phyloP scores from a whole-genome alignment of 2,113 vertebrate genomes.

The Chinchilla lanigera region DNA sequence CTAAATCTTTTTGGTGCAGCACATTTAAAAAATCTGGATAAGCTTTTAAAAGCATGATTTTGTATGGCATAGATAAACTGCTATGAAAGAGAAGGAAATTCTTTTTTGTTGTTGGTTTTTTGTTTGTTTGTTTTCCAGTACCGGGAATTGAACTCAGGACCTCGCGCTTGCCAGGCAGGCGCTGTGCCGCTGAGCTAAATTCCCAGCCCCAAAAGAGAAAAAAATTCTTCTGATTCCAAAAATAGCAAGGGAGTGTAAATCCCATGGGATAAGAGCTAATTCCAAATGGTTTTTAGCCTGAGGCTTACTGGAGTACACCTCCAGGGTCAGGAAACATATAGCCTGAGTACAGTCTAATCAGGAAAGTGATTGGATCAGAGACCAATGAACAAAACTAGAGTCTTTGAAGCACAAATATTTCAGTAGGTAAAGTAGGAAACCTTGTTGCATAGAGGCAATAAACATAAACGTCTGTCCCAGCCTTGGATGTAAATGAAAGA shows the following conservation, averaged over 20 bases:
- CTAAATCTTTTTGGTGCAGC: neutral
- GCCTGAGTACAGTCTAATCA: neutral
- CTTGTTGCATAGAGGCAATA: neutral
- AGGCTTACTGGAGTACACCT: neutral
- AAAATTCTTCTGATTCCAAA: slow-evolving; percentile 8
- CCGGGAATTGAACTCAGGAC: no score
- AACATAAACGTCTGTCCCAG: neutral
- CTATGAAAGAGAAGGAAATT: slow-evolving; percentile 8
- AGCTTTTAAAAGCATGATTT: slow-evolving; percentile 48
- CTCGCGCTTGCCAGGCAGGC: no score
- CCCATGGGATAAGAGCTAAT: slow-evolving; percentile 9
- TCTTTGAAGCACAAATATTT: neutral
- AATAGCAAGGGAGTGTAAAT: slow-evolving; percentile 15
- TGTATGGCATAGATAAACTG: neutral
- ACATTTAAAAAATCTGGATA: slow-evolving; percentile 41
- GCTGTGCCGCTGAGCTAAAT: no score
- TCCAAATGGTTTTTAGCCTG: neutral
- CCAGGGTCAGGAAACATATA: neutral
- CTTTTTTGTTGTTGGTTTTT: no score
- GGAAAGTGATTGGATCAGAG: neutral
- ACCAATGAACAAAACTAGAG: neutral
- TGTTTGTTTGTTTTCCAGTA: no score
- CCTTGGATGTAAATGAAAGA: neutral
- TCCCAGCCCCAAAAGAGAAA: no score
- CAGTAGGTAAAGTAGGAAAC: slow-evolving; percentile 8